Evolutionary conservation across 2,113 vertebrate genomes (phyloP).

Genomic region (Gadus macrocephalus): DNA sequence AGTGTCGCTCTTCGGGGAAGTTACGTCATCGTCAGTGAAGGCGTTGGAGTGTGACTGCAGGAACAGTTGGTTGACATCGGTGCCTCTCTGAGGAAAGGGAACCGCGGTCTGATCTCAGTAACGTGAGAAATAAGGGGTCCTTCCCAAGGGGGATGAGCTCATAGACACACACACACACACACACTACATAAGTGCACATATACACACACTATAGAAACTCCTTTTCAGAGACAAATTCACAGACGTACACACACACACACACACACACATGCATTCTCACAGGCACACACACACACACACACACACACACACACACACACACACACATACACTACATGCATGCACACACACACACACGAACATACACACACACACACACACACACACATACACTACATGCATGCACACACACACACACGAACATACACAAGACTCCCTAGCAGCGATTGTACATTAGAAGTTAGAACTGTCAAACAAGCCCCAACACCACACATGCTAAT

Average conservation of each 20-base stretch:
- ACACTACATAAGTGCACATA: not conserved
- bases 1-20: constrained; percentile 5
- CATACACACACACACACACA: not conserved
- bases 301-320: no score
- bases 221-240: not conserved
- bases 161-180: no score
- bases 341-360: no score
- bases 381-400: not conserved
- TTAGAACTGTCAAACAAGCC: not conserved
- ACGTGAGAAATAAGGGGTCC: constrained; percentile 17
- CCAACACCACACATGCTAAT: not conserved
- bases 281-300: no score
- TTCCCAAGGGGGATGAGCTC: not conserved
- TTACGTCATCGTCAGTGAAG: constrained; percentile 27
- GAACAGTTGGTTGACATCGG: not conserved
- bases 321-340: no score
- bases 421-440: not conserved
- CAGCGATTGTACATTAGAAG: not conserved
- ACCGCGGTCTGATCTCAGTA: constrained; percentile 42
- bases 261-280: no score
- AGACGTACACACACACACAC: not conserved
- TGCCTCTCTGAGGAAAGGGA: not conserved
- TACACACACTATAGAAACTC: not conserved
- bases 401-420: not conserved
- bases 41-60: constrained; percentile 25